Evolutionary conservation across 2,797 vertebrate genomes (phyloP).

Genomic region (Cetoscarus ocellatus): DNA sequence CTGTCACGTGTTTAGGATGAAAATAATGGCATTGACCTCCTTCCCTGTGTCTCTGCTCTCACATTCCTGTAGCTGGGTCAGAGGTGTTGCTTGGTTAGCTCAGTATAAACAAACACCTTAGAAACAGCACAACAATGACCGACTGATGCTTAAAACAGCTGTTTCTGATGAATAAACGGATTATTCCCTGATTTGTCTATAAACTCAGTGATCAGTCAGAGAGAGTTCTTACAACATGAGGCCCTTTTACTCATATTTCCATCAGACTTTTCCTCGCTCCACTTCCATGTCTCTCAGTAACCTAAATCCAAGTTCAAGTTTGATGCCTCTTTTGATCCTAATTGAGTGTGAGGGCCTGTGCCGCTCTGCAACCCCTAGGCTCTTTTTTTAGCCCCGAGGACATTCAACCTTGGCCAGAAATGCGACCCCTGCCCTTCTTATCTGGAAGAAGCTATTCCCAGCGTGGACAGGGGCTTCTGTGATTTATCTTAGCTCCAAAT

Average conservation of each 20-base stretch:
- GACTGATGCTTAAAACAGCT: constrained; percentile 39
- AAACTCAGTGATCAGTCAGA: constrained; percentile 10
- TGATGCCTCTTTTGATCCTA: constrained; percentile 73
- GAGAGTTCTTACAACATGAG: neutral
- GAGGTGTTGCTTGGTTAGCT: constrained; percentile 51
- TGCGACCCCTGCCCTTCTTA: constrained; percentile 84
- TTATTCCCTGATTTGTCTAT: constrained; percentile 15
- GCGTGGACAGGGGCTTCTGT: constrained; percentile 66
- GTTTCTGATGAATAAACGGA: constrained; percentile 25
- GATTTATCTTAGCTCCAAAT: constrained; percentile 81
- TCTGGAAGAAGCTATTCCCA: constrained; percentile 84
- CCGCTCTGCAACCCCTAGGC: constrained; percentile 71
- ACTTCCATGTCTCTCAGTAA: constrained; percentile 42
- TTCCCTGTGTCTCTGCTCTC: constrained; percentile 49
- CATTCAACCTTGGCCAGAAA: constrained; percentile 83
- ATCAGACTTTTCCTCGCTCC: constrained; percentile 19
- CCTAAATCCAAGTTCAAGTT: constrained; percentile 58
- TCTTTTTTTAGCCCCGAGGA: constrained; percentile 85
- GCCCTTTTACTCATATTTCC: neutral
- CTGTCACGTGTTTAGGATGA: constrained; percentile 78
- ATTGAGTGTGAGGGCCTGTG: constrained; percentile 69
- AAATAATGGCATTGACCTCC: constrained; percentile 76
- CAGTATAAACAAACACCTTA: constrained; percentile 69
- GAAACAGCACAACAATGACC: constrained; percentile 32
- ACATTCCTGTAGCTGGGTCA: constrained; percentile 68